These are phyloP conservation scores for Myodes glareolus DNA, from an alignment of 2,113 vertebrate species.

Conservation along the genomic window DNA sequence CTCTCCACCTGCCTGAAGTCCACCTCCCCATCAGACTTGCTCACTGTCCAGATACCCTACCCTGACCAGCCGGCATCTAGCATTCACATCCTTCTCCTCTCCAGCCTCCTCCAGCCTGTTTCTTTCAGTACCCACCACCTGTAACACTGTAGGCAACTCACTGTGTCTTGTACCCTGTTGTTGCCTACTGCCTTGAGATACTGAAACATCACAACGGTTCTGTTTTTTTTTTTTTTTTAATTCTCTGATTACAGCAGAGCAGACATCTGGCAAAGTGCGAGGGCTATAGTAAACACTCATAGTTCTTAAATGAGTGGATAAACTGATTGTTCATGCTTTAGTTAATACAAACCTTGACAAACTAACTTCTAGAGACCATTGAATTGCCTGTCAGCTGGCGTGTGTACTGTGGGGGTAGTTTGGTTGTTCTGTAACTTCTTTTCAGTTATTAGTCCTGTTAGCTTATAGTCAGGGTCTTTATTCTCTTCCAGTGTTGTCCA, in stretches of 20 bases:
- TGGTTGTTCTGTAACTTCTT: not conserved
- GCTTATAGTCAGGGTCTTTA: not conserved
- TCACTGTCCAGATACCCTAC: not conserved
- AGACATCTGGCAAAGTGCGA: not conserved
- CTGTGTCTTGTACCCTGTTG: not conserved
- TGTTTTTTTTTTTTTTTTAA: not conserved
- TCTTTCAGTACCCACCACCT: not conserved
- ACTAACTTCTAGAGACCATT: not conserved
- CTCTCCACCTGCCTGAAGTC: not conserved
- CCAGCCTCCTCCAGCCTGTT: not conserved
- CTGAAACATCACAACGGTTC: not conserved
- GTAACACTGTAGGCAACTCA: not conserved
- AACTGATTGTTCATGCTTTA: not conserved
- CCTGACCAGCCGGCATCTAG: not conserved
- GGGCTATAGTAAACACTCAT: not conserved
- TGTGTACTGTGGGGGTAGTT: not conserved
- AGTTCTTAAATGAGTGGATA: not conserved
- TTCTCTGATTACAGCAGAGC: not conserved
- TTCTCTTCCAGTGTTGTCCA: not conserved
- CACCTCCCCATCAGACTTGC: not conserved
- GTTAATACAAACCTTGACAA: not conserved
- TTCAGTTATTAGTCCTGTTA: not conserved
- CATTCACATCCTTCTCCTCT: not conserved
- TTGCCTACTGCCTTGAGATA: accelerated
- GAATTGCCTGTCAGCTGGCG: not conserved